Evolutionary conservation across 2,888 invertebrate genomes (phyloP), one percentile per base, ranked within the genome.

Genomic region (Apamea crenata): DNA sequence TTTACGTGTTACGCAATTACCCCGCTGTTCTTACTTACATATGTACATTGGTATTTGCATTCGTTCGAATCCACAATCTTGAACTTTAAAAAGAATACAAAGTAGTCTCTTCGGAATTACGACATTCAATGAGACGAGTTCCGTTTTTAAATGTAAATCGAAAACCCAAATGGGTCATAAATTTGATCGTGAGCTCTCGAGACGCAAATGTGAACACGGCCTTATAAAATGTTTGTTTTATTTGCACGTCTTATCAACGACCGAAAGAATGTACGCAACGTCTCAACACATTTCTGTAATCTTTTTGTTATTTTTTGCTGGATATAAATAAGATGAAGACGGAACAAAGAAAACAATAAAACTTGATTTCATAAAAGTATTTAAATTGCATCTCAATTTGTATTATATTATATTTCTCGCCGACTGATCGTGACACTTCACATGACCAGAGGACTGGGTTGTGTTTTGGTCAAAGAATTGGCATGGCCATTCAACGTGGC

Each of bases 141-240:
- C 84, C 85, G 80, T 85, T 91, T 91, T 87, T 85, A 85, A 86
- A 90, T 83, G 83, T 87, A 87, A 87, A 87, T 87, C 81, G 83
- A 85, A 88, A 78, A 74, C 63, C 53, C 61, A 36, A 80, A 80
- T 78, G 76, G 66, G 70, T 59, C n/a, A 84, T 84, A 83, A 85
- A 70, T 85, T 82, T 21, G 61, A 53, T 70, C 50, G 74, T 61
- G 77, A 81, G 74, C 78, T 70, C 81, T 78, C 53, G 56, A 74
- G 80, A 77, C 71, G 65, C 71, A 32, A 86, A 87, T 78, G 84
- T 86, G 81, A 65, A 74, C 84, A 66, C 53, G 69, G 56, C 74
- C 76, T 81, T 84, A 86, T 84, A 84, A 85, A 89, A 72, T 53
- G 79, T 72, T 76, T 79, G 29, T 79, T 82, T 88, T 86, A 84